Conservation (phyloP, 1,140 invertebrate genomes). For the Luehdorfia chinensis region DNA sequence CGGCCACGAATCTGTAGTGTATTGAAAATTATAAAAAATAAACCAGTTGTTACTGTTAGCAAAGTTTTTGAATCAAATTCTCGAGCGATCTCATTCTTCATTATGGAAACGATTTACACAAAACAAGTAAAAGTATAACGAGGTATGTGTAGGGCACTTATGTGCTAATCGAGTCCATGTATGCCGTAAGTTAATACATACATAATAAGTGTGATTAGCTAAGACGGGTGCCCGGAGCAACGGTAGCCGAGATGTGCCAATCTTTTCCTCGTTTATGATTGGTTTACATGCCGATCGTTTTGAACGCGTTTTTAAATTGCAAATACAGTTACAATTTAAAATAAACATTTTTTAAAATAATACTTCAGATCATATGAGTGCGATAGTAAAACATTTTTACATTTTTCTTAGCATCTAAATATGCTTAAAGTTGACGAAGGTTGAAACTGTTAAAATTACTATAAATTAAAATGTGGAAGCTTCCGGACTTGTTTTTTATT, state of each 20-base stretch:
- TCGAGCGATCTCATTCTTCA: background rate
- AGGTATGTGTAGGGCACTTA: conserved; percentile 25
- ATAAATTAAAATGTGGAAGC: no score
- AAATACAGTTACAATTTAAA: background rate
- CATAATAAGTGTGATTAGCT: conserved; percentile 62
- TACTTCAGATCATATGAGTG: no score
- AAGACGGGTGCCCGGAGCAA: conserved; percentile 46
- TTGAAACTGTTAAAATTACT: no score
- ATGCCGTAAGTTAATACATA: conserved; percentile 45
- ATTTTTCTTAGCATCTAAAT: no score
- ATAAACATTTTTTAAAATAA: background rate
- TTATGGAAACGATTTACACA: background rate
- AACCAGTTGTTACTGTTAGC: no score
- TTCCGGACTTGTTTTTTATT: no score
- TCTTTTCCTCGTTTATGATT: conserved; percentile 43
- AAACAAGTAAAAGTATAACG: conserved; percentile 14
- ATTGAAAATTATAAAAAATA: no score
- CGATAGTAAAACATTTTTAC: no score
- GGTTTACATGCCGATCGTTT: conserved; percentile 33
- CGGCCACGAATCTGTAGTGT: no score
- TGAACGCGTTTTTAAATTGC: background rate
- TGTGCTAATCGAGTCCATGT: conserved; percentile 35
- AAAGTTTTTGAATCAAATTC: no score
- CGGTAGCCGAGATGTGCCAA: conserved; percentile 65
- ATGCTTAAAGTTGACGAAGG: no score